A percentile compares a stretch with the other conserved stretches of the same genome.
phyloP scores from a whole-genome alignment of 2,888 invertebrate species.

The Eupithecia dodoneata region DNA sequence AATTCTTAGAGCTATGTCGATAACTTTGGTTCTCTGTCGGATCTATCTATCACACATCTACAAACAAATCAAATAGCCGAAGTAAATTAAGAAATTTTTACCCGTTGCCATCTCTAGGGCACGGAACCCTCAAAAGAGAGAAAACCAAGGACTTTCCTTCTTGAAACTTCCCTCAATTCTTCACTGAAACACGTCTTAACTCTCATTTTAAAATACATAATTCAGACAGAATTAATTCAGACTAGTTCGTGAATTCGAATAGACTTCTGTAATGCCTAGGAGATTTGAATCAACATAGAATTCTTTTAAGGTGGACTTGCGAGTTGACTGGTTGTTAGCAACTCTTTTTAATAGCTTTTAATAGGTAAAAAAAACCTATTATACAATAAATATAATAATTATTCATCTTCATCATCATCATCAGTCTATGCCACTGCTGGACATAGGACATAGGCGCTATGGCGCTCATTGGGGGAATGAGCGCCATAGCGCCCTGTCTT shows the following conservation, averaged over 20 bases:
- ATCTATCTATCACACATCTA: too few species aligned
- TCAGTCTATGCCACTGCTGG: too few species aligned
- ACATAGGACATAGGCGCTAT: too few species aligned
- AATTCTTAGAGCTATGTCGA: too few species aligned
- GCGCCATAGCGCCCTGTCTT: too few species aligned
- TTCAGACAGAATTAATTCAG: conserved; percentile 60
- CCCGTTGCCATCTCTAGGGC: background rate
- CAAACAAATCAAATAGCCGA: background rate
- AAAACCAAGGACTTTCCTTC: conserved; percentile 3
- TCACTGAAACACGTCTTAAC: conserved; percentile 40
- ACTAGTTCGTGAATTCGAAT: conserved; percentile 56
- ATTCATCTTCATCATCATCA: too few species aligned
- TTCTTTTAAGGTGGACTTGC: conserved; percentile 20
- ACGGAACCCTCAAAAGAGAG: conserved; percentile 1
- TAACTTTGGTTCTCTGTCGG: too few species aligned
- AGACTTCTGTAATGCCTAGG: conserved; percentile 58
- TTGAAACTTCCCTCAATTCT: conserved; percentile 26
- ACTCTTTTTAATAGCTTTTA: background rate
- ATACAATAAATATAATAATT: too few species aligned
- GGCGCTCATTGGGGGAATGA: too few species aligned
- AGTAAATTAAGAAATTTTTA: too few species aligned
- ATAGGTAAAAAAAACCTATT: too few species aligned
- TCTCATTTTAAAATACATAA: conserved; percentile 62
- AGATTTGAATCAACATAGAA: conserved; percentile 52
- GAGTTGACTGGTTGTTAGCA: background rate